Percentiles rank a stretch among this genome's conserved stretches.
Conservation (phyloP, 2,888 invertebrate genomes). For the Apotomis turbidana region DNA sequence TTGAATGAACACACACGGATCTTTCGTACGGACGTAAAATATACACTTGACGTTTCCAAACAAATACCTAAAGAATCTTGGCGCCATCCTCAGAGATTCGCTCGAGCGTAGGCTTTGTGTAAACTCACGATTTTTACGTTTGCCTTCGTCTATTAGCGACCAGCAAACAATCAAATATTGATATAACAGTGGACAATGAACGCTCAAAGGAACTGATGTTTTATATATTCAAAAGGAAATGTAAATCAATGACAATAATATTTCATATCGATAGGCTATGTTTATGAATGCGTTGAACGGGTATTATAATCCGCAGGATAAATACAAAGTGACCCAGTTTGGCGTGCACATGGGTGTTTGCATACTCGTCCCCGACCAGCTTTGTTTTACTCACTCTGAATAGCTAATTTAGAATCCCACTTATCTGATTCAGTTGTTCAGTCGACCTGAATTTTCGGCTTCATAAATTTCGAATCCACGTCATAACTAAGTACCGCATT, state of each 20-base stretch:
- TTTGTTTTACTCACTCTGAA: constrained; percentile 75
- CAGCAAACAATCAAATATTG: constrained; percentile 54
- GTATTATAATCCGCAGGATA: constrained; percentile 42
- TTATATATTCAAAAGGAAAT: constrained; percentile 13
- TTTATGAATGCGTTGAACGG: constrained; percentile 18
- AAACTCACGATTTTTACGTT: constrained; percentile 67
- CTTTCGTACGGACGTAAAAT: background rate
- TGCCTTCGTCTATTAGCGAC: constrained; percentile 53
- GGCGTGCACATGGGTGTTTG: constrained; percentile 66
- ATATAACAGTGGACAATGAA: constrained; percentile 37
- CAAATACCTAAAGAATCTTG: constrained; percentile 60
- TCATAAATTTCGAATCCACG: constrained; percentile 67
- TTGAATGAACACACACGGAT: background rate
- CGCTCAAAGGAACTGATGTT: constrained; percentile 24
- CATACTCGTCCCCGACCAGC: constrained; percentile 69
- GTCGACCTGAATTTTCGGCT: constrained; percentile 75
- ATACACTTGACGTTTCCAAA: constrained; percentile 38
- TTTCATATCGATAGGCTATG: constrained; percentile 23
- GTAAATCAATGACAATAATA: constrained; percentile 21
- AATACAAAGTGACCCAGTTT: constrained; percentile 67
- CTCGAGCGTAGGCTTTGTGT: constrained; percentile 54
- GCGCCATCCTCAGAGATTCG: constrained; percentile 62
- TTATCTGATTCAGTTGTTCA: constrained; percentile 79
- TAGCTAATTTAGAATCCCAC: constrained; percentile 73
- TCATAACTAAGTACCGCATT: constrained; percentile 69